A percentile compares a stretch with the other conserved stretches of the same genome.
These are phyloP conservation scores for Taphrorychus bicolor DNA, from an alignment of 2,888 invertebrate genomes.

Conservation along the genomic window DNA sequence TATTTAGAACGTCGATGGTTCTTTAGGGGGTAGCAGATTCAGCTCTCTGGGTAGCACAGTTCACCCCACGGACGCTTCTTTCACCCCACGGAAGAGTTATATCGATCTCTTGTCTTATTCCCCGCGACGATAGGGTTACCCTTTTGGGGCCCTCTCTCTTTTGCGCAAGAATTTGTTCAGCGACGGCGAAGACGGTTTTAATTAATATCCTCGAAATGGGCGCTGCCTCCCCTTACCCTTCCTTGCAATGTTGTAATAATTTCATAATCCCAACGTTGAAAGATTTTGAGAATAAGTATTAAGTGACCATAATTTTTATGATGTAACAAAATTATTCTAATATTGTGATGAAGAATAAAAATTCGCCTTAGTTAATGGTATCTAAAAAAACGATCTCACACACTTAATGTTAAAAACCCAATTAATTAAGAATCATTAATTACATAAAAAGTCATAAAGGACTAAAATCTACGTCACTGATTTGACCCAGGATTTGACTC, in stretches of 20 bases:
- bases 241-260: too few relatives aligned
- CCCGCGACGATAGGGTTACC: constrained; percentile 58
- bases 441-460: not conserved
- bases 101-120: constrained; percentile 62
- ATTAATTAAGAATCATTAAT: too few relatives aligned
- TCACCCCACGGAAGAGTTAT: constrained; percentile 63
- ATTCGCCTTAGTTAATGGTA: too few relatives aligned
- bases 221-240: not conserved
- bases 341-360: too few relatives aligned
- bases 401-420: too few relatives aligned
- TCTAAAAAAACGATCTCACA: too few relatives aligned
- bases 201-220: not conserved
- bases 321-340: too few relatives aligned
- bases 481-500: constrained; percentile 35
- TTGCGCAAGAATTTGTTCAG: constrained; percentile 26
- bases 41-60: constrained; percentile 43
- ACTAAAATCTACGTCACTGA: constrained; percentile 18
- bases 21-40: constrained; percentile 43
- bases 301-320: too few relatives aligned
- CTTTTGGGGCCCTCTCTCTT: constrained; percentile 39
- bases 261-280: too few relatives aligned
- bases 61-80: constrained; percentile 54
- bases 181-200: constrained; percentile 13
- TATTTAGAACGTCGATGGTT: constrained; percentile 19
- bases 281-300: too few relatives aligned